Base-by-base conservation (phyloP, 2,888 invertebrate species). In the Polia nebulosa region DNA sequence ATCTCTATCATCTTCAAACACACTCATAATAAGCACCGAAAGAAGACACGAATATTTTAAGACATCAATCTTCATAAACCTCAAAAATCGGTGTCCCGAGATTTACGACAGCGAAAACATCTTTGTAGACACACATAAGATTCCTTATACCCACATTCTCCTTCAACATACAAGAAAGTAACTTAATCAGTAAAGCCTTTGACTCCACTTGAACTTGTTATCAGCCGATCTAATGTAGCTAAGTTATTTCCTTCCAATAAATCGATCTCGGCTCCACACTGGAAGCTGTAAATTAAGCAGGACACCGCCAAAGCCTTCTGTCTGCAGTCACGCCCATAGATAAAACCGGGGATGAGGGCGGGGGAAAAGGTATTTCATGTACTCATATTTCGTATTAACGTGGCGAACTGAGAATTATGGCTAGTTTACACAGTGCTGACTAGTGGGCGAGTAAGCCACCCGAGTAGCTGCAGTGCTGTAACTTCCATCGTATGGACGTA, bases 231-330 rank as follows among this genome's bases (percentile, higher is more conserved):
- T 69, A 52, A 65, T 58, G 45, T 58, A 57, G 61, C 63, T 13
- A 59, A 80, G 59, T 80, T 80, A 80, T 69, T 72, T 57, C 63
- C 76, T 27, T 36, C 47, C 70, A 71, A 83, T 81, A 80, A 80
- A 81, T 83, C 78, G 72, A 74, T 80, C 63, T 61, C 17, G 47
- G 36, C n/a, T 69, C 58, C 49, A 66, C 53, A 79, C 59, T 77
- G 69, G 49, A 64, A 53, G 62, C 64, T 65, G 57, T 76, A 83
- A 77, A 78, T 73, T 80, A 72, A 44, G 63, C 27, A 70, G 69
- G 60, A 64, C 74, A 83, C 66, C 65, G 63, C 25, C n/a, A 73
- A 76, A 76, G 61, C 70, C 74, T 69, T 58, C 73, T 61, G 67
- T 69, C 72, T 56, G 44, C 63, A 70, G 61, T 41, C 66, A 47